A percentile compares a stretch with the other conserved stretches of the same genome.
Conservation (phyloP, 2,113 vertebrate species). For the Eclectus roratus region DNA sequence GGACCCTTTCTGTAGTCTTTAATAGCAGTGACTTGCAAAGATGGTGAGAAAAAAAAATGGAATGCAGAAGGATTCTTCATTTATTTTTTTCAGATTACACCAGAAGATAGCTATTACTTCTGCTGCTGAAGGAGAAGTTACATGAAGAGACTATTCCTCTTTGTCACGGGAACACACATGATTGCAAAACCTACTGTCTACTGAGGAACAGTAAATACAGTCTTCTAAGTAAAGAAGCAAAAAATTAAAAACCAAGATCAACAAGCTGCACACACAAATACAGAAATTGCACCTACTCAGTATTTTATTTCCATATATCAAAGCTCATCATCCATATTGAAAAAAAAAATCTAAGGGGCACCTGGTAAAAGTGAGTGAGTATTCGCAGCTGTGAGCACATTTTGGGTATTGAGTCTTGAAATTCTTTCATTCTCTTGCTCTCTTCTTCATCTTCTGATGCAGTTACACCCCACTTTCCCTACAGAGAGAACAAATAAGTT, state of each 20-base stretch:
- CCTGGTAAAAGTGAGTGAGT: conserved; percentile 97
- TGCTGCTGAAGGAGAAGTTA: neutral
- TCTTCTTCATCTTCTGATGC: conserved; percentile 88
- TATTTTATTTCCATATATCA: neutral
- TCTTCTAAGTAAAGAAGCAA: neutral
- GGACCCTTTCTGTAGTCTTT: neutral
- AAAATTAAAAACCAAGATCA: neutral
- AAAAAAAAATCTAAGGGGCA: conserved; percentile 39
- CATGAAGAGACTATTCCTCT: neutral
- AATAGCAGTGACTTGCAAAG: neutral
- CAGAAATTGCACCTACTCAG: neutral
- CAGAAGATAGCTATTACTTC: neutral
- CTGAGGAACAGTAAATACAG: neutral
- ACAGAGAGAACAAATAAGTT: neutral
- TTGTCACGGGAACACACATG: neutral
- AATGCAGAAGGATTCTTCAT: neutral
- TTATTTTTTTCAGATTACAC: neutral
- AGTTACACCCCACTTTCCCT: conserved; percentile 96
- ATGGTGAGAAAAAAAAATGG: neutral
- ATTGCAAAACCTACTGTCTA: neutral
- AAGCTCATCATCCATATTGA: neutral
- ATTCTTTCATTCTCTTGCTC: conserved; percentile 84
- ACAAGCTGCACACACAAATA: neutral
- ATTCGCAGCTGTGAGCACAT: conserved; percentile 93
- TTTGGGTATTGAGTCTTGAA: conserved; percentile 91